Conservation (phyloP, 1,140 invertebrate genomes). For the Meteorus sp. region DNA sequence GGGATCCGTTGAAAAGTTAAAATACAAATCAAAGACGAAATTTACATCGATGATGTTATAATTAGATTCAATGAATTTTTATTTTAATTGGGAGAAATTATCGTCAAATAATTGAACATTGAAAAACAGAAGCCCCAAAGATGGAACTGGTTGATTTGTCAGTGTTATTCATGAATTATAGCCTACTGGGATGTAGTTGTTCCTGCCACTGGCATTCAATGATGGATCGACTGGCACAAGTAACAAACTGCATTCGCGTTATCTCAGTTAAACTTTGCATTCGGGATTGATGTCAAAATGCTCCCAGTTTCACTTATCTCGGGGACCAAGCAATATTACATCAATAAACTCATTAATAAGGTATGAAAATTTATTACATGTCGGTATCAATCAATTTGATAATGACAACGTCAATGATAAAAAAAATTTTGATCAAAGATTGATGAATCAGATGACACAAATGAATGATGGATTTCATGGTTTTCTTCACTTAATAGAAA, state of each 20-base stretch:
- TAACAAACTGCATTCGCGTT: slow-evolving; percentile 17
- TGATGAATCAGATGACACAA: slow-evolving; percentile 5
- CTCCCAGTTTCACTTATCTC: neutral
- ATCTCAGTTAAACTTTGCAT: neutral
- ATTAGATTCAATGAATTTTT: too few species aligned
- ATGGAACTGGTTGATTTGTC: too few species aligned
- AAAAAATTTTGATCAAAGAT: neutral
- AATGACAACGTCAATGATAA: slow-evolving; percentile 11
- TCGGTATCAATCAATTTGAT: slow-evolving; percentile 13
- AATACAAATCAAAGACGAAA: too few species aligned
- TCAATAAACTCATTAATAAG: slow-evolving; percentile 24
- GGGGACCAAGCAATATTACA: slow-evolving; percentile 5
- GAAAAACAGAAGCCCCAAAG: too few species aligned
- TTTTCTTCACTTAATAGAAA: too few species aligned
- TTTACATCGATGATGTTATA: too few species aligned
- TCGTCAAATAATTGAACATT: too few species aligned
- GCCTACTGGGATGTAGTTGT: slow-evolving; percentile 25
- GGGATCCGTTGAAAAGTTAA: too few species aligned
- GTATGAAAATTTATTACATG: slow-evolving; percentile 7
- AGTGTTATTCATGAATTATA: too few species aligned
- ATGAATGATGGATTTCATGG: neutral
- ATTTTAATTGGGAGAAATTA: too few species aligned
- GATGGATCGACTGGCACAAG: slow-evolving; percentile 37
- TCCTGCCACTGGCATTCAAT: slow-evolving; percentile 33
- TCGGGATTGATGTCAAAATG: slow-evolving; percentile 1